Evolutionary conservation across 2,797 vertebrate genomes (phyloP), one percentile per base, ranked within the genome.

Genomic region (Aplochiton taeniatus): DNA sequence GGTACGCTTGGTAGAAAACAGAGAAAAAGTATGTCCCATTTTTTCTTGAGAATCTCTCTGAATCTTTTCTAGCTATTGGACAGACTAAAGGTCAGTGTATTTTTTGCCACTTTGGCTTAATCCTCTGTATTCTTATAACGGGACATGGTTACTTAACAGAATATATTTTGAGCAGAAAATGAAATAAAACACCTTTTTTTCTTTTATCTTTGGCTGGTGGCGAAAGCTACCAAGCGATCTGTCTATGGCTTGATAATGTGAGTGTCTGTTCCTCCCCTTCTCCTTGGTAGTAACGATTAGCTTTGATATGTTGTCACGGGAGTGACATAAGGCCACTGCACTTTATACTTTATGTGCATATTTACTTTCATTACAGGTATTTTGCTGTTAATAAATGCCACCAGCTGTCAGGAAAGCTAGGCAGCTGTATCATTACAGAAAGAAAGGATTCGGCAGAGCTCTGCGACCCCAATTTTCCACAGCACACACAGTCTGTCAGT

Each of bases 341-440:
- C 49, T 50, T 58, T 20, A 56, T 56, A 58, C 44, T 7, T 57
- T 46, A 50, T 55, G 50, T 64, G 65, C 57, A 65, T 56, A 56
- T 76, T 49, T 63, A 12, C 69, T 66, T 69, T 72, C 58, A 76
- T 76, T 63, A 65, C 48, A 50, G 54, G 61, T 68, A 48, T 67
- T 49, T 75, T 58, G 63, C 47, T 50, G 53, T 49, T 65, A 65
- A 68, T 58, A 69, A 66, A 58, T 68, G 70, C 58, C 52, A 44
- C 17, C 47, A 58, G 74, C 61, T 69, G 57, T 69, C 66, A 44
- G 50, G 9, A 13, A 20, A 14, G 47, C 56, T 13, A 51, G 67
- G 62, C 49, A 49, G 48, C 58, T 64, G 54, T 14, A 51, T 67
- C 49, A 59, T 50, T 47, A 58, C 47, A 41, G 9, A 51, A 55